phyloP scores from a whole-genome alignment of 2,797 vertebrate species.

The Acridotheres tristis region DNA sequence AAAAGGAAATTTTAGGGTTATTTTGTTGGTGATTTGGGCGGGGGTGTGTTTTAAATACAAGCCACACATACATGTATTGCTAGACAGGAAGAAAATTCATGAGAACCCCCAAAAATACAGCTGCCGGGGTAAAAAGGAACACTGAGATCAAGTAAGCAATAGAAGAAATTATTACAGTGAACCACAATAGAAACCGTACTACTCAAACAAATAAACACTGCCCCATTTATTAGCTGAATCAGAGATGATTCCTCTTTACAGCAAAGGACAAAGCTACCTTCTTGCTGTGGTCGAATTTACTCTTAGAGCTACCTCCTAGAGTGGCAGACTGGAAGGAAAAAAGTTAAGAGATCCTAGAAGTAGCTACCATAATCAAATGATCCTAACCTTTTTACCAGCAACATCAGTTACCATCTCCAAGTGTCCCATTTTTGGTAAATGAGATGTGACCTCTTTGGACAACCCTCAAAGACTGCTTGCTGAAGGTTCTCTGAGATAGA shows the following conservation, averaged over 20 bases:
- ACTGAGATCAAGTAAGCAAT: background rate
- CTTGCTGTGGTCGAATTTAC: background rate
- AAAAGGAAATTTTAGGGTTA: conserved; percentile 58
- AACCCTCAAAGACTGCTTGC: background rate
- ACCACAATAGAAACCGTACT: background rate
- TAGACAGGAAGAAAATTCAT: conserved; percentile 15
- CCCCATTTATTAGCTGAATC: background rate
- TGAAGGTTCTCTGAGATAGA: background rate
- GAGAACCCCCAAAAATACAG: conserved; percentile 26
- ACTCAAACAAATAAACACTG: background rate
- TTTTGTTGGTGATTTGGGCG: background rate
- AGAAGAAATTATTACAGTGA: background rate
- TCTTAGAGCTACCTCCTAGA: background rate
- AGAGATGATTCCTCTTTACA: background rate
- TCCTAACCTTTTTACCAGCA: background rate
- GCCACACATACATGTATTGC: background rate
- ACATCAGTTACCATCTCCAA: background rate
- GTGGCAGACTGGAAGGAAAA: background rate
- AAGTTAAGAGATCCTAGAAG: background rate
- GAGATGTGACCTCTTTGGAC: background rate
- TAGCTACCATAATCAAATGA: background rate
- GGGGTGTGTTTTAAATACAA: conserved; percentile 46
- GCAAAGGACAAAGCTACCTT: conserved; percentile 7
- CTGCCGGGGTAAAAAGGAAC: background rate
- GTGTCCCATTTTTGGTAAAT: background rate